Conservation (phyloP, 2,888 invertebrate species). For the Morpho achilles region DNA sequence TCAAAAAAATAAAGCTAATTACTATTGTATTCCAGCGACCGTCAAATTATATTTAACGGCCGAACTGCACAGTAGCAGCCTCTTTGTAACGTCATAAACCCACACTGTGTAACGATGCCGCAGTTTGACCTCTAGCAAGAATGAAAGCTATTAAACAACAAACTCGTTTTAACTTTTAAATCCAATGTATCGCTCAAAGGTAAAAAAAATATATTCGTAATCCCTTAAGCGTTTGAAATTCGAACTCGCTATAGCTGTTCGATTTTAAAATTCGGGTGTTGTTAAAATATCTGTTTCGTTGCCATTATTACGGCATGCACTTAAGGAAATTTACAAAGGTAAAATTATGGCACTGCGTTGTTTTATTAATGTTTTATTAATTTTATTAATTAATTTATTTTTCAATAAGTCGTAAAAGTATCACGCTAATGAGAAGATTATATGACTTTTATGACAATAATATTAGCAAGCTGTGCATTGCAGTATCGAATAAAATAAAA, state of each 20-base stretch:
- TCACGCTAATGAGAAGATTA: too few species aligned
- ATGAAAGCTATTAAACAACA: constrained; percentile 10
- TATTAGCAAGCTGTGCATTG: too few species aligned
- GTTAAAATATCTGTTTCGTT: not conserved
- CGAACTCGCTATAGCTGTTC: too few species aligned
- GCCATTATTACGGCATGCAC: too few species aligned
- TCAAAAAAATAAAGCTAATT: not conserved
- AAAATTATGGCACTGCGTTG: too few species aligned
- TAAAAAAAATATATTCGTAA: constrained; percentile 5
- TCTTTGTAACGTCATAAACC: constrained; percentile 31
- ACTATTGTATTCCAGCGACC: constrained; percentile 1
- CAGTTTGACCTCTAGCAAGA: constrained; percentile 7
- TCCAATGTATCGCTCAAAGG: not conserved
- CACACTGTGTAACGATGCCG: constrained; percentile 11
- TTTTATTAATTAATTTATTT: too few species aligned
- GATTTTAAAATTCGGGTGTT: not conserved
- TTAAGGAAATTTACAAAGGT: too few species aligned
- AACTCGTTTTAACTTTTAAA: constrained; percentile 1
- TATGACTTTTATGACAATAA: too few species aligned
- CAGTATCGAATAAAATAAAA: too few species aligned
- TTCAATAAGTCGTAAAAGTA: too few species aligned
- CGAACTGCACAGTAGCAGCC: constrained; percentile 11
- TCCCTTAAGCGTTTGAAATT: constrained; percentile 1
- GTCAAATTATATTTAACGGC: constrained; percentile 5
- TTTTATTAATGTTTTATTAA: too few species aligned